Conservation (phyloP, 2,888 invertebrate species). For the Euspilapteryx auroguttella region DNA sequence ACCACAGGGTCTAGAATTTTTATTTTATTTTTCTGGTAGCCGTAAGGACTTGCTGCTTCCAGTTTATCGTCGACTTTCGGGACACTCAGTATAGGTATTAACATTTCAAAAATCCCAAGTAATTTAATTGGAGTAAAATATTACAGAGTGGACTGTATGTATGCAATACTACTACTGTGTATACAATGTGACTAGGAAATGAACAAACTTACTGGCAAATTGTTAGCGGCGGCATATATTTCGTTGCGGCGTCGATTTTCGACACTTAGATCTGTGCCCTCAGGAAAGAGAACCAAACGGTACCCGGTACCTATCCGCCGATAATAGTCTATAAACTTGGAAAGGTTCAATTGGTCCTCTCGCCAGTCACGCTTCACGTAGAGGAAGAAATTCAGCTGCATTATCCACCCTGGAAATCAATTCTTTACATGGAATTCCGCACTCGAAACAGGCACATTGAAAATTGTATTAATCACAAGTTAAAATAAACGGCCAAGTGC, state of each 20-base stretch:
- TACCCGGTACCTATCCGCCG: constrained; percentile 64
- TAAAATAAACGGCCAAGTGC: no score
- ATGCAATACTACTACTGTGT: background rate
- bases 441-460: no score
- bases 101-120: no score
- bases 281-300: constrained; percentile 82
- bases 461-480: background rate
- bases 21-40: no score
- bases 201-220: constrained; percentile 60
- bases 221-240: constrained; percentile 68
- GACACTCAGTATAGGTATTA: no score
- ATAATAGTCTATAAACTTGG: constrained; percentile 74
- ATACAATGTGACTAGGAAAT: background rate
- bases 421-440: no score
- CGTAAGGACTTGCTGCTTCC: background rate
- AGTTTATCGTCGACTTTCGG: no score
- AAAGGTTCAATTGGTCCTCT: constrained; percentile 68
- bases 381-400: constrained; percentile 84
- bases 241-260: constrained; percentile 71
- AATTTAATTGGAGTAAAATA: no score
- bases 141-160: no score
- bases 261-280: constrained; percentile 82
- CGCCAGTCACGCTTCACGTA: constrained; percentile 85
- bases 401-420: constrained; percentile 80
- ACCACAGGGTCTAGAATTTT: no score